Base-by-base conservation (phyloP, 1,140 invertebrate genomes). In the Pachypeltis micranthus region DNA sequence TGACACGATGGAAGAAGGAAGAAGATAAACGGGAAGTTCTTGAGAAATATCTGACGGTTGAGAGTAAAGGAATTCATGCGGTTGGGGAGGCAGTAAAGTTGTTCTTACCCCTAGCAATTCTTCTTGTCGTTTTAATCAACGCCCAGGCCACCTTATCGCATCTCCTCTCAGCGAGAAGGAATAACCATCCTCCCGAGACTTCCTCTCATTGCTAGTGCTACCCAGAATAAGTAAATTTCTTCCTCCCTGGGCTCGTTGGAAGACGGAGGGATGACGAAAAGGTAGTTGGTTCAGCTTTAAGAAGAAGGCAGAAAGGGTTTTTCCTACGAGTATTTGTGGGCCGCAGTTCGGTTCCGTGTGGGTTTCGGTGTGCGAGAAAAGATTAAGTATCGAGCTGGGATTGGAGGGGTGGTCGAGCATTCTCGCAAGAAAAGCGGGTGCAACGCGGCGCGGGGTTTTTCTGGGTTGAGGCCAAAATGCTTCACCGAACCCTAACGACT, bases 101-200 rank as follows among this genome's bases (percentile, higher is more conserved):
- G 47, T 51, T 51, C 23, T 51, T 51, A 21, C 10, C 12, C 4
- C n/a, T n/a, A 4, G 21, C 47, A 21, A 14, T 51, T 21, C 47
- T 51, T 51, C 47, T 51, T 51, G 47, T 21, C 47, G 47, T 51
- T 51, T 51, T 51, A 51, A 51, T 51, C 47, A 51, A 51, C 47
- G 23, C 47, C 7, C 12, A 51, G 47, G 47, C 23, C 47, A 51
- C 23, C 47, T 51, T 51, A 51, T 51, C 47, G 47, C 47, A 21
- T 21, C 23, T 51, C 47, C 10, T 10, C n/a, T n/a, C n/a, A n/a
- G 4, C 47, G 47, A 51, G 19, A 21, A 51, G 10, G 23, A 21
- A 10, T n/a, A n/a, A n/a, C n/a, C n/a, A n/a, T n/a, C n/a, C n/a
- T n/a, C n/a, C n/a, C n/a, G n/a, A n/a, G n/a, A n/a, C n/a, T n/a